Evolutionary conservation across 2,888 invertebrate species (phyloP).

Genomic region (Mesorhabditis spiculigera): DNA sequence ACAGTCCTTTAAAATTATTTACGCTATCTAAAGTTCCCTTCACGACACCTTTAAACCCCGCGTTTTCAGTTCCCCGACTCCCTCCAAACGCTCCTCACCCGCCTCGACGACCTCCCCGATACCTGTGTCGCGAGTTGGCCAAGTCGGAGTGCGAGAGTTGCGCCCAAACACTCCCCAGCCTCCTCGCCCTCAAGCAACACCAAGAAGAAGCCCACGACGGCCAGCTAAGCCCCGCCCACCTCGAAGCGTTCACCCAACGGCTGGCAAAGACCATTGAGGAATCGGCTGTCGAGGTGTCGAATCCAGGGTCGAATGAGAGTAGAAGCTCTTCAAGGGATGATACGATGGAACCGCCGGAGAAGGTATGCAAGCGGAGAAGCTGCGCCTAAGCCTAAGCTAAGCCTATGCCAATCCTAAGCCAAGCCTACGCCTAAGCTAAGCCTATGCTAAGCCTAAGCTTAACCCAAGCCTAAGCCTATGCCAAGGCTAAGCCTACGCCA

Average conservation of each 20-base stretch:
- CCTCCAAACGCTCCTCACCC: neutral
- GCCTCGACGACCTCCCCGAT: neutral
- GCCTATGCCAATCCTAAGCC: too few species aligned
- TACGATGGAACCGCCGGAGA: conserved; percentile 26
- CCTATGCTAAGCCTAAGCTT: too few species aligned
- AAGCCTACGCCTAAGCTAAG: too few species aligned
- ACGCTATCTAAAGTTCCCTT: neutral
- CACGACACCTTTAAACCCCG: neutral
- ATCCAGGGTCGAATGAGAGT: conserved; percentile 10
- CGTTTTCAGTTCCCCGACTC: conserved; percentile 3
- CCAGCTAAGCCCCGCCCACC: too few species aligned
- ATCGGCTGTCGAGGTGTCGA: neutral
- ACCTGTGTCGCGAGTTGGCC: neutral
- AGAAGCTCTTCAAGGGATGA: conserved; percentile 19
- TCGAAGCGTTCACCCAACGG: neutral
- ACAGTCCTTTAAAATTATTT: too few species aligned
- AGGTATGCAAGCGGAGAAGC: conserved; percentile 12
- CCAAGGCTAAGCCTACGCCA: neutral
- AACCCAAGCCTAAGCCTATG: too few species aligned
- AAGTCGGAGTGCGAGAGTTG: neutral
- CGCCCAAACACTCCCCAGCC: neutral
- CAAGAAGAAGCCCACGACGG: neutral
- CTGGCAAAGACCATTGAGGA: neutral
- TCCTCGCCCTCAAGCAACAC: neutral
- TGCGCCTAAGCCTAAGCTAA: neutral